Evolutionary conservation across 2,113 vertebrate genomes (phyloP), one percentile per base, ranked within the genome.

Genomic region (Columbina picui): DNA sequence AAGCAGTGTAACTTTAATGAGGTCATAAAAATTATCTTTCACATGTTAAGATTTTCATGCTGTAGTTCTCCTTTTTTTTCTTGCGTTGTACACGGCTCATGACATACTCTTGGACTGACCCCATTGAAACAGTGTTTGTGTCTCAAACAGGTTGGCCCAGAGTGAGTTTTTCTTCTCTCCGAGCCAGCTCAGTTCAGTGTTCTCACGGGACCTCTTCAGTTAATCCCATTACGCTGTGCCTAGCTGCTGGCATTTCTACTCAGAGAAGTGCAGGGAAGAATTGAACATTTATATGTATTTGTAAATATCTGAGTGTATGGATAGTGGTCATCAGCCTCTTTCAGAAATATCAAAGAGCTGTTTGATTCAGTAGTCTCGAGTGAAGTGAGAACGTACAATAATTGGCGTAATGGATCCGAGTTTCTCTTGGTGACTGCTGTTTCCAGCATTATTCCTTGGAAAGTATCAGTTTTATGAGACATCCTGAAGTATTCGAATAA

Each of bases 201-300:
- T 94, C 49, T 89, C 69, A 14, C 49, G 68, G 74, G 38, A 49
- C 26, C 55, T 32, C n/a, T 61, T n/a, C 27, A 55, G 30, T 34
- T 65, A 64, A 53, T 85, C 41, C 74, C 53, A 7, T 53, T 52
- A 7, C 2, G 0, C 10, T 49, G 2, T 0, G 0, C 29, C 25
- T 16, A 3, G 27, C 64, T 79, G 63, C 39, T 30, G 6, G 3
- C 0, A 0, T 80, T 84, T 55, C 77, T 68, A 11, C 43, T 71
- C 7, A 1, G 71, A 67, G 64, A 36, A 16, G 7, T 20, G 41
- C 52, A 27, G 10, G 30, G 52, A 63, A 50, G 30, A 61, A 15
- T 11, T 87, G 69, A 19, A 20, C 29, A 50, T 69, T 12, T 26
- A 2, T 32, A 4, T 36, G 26, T 27, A 7, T 60, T 79, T 84